phyloP scores from a whole-genome alignment of 2,888 invertebrate genomes.

The Hyles lineata region DNA sequence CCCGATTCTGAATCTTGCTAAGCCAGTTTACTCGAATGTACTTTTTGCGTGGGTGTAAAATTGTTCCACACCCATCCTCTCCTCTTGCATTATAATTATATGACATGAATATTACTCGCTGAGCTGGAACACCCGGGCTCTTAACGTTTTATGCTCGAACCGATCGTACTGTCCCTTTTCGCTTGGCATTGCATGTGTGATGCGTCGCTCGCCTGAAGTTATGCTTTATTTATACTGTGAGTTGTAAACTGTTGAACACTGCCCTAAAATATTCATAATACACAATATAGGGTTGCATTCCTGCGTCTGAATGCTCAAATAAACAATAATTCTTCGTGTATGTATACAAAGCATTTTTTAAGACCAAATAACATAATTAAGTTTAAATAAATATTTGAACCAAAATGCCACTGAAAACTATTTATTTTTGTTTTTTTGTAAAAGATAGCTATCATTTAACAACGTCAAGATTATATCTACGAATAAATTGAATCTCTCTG shows the following conservation, averaged over 20 bases:
- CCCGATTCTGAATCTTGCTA: conserved; percentile 23
- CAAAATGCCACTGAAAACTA: too few relatives aligned
- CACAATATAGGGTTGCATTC: not conserved
- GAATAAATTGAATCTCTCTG: too few relatives aligned
- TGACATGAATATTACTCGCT: conserved; percentile 48
- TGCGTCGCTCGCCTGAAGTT: not conserved
- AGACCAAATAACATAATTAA: not conserved
- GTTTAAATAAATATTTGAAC: not conserved
- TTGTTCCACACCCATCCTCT: conserved; percentile 42
- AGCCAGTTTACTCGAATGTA: conserved; percentile 21
- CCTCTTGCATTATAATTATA: conserved; percentile 53
- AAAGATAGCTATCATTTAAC: too few relatives aligned
- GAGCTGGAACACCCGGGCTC: conserved; percentile 31
- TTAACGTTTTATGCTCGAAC: conserved; percentile 7
- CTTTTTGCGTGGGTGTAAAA: conserved; percentile 48
- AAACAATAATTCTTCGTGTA: not conserved
- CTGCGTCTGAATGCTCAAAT: not conserved
- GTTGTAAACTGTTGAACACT: not conserved
- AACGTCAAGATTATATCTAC: too few relatives aligned
- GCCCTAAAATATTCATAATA: conserved; percentile 24
- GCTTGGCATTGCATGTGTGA: not conserved
- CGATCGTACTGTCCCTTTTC: not conserved
- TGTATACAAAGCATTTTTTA: not conserved
- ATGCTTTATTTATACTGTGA: conserved; percentile 24
- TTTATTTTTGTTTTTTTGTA: too few relatives aligned